Base-by-base conservation (phyloP, 2,113 vertebrate genomes). In the Psophia crepitans region DNA sequence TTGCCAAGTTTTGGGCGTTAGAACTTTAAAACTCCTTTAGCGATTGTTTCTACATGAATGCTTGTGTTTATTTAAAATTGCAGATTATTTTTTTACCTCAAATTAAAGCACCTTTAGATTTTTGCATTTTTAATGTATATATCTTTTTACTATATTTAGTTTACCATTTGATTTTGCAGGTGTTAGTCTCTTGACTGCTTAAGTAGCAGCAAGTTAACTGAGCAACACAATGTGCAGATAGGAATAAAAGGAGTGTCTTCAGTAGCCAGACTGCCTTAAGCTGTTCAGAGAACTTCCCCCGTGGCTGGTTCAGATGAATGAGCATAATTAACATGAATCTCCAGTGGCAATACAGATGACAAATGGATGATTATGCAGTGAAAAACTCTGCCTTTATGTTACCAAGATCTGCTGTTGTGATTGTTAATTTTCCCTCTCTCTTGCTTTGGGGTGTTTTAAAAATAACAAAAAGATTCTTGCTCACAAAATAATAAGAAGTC, bases 251-350 rank as follows among this genome's bases (percentile, higher is more conserved):
- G 23, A 93, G 14, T 48, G 57, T 86, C 86, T 87, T 97, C 96
- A 89, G 86, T 68, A 96, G 86, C 63, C 92, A 70, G 94, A 92
- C 95, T 94, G 95, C 95, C 94, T 97, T 96, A 97, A 97, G 81
- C 93, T 97, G 81, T 94, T 97, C 88, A 93, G 95, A 97, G 89
- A 95, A 75, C 93, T 93, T 96, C 96, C 96, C 94, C 66, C 78
- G 80, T 93, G 95, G 92, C 97, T 97, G 87, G 82, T 93, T 97
- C 92, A 96, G 90, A 97, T 96, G 96, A 97, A 97, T 54, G 95
- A 97, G 86, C 63, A 96, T 97, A 98, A 98, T 98, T 97, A 98
- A 95, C 83, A 81, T 44, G 89, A 97, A 83, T 97, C 95, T 98
- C 96, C 95, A 94, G 97, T 95, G 95, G 96, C 95, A 96, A 88